Percentiles rank a stretch among this genome's conserved stretches.
phyloP scores from a whole-genome alignment of 2,113 vertebrate species.

The Benitochromis conjunctus region DNA sequence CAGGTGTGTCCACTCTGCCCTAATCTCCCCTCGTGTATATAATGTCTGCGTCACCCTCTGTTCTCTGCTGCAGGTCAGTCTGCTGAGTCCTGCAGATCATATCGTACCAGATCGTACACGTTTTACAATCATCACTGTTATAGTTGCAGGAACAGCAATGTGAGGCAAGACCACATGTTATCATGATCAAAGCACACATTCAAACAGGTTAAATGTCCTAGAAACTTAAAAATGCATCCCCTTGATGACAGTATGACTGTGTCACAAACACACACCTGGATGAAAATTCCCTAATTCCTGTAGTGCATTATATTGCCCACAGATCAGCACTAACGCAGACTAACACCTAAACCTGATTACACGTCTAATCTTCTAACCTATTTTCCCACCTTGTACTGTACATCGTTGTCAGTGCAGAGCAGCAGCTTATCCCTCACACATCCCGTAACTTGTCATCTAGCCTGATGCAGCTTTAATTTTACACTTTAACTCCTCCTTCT shows the following conservation, averaged over 20 bases:
- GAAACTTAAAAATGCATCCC: not conserved
- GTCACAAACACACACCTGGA: not conserved
- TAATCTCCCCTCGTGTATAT: not conserved
- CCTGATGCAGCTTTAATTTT: conserved; percentile 10
- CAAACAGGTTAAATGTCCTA: conserved; percentile 7
- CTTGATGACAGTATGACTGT: not conserved
- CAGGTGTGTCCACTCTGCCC: not conserved
- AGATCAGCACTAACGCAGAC: not conserved
- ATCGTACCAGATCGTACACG: not conserved
- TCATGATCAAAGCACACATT: not conserved
- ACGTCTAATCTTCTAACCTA: conserved; percentile 21
- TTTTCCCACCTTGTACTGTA: not conserved
- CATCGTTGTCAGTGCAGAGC: not conserved
- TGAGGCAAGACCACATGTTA: not conserved
- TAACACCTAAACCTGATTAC: conserved; percentile 30
- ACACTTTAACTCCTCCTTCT: not conserved
- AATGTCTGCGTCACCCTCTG: not conserved
- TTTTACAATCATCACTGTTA: not conserved
- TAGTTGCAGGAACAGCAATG: not conserved
- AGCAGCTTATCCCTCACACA: not conserved
- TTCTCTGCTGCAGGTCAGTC: not conserved
- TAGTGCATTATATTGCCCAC: not conserved
- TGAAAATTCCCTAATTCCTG: not conserved
- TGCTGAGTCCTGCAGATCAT: not conserved
- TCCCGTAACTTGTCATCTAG: not conserved